Evolutionary conservation across 2,797 vertebrate species (phyloP).

Genomic region (Xyrichtys novacula): DNA sequence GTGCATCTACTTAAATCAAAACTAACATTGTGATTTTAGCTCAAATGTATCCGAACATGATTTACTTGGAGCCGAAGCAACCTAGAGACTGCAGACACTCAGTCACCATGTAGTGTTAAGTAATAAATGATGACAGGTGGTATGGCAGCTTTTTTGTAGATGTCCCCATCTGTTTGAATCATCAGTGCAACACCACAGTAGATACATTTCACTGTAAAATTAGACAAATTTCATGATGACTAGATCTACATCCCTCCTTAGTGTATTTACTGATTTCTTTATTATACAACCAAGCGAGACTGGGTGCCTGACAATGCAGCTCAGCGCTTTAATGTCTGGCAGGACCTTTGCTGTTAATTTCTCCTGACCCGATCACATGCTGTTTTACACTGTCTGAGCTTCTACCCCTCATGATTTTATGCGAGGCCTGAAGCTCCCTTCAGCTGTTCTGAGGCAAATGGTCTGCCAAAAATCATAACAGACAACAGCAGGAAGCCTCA

Average conservation of each 20-base stretch:
- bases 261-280: background rate
- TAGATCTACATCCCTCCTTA: no score
- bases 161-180: background rate
- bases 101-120: background rate
- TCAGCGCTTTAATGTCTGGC: constrained; percentile 5
- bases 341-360: constrained; percentile 18
- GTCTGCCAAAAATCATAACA: background rate
- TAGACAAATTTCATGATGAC: background rate
- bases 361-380: constrained; percentile 56
- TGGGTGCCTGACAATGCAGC: background rate
- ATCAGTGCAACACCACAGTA: background rate
- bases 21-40: background rate
- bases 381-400: constrained; percentile 21
- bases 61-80: background rate
- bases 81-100: background rate
- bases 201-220: background rate
- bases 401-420: background rate
- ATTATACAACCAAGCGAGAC: background rate
- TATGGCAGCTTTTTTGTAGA: background rate
- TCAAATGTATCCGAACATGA: background rate
- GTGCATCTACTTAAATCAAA: no score
- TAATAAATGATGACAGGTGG: constrained; percentile 14
- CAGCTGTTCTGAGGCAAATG: background rate
- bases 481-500: background rate
- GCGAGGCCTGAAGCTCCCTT: constrained; percentile 7